Percentiles rank a stretch among this genome's conserved stretches.
Conservation (phyloP, 2,888 invertebrate species). For the Herminia tarsipennalis region DNA sequence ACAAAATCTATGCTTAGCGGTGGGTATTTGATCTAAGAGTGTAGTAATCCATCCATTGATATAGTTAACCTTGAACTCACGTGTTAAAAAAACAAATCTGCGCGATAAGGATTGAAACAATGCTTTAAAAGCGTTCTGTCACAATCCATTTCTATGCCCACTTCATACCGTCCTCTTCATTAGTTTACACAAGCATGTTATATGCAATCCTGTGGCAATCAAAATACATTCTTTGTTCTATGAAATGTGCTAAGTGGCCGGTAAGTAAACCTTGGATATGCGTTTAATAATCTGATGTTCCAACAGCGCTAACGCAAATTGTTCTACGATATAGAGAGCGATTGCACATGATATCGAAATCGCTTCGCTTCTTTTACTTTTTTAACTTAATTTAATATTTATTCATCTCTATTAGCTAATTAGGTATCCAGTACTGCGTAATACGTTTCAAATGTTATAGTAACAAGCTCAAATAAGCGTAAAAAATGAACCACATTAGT, state of each 20-base stretch:
- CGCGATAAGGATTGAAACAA: no score
- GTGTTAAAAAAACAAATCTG: no score
- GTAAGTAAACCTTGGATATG: constrained; percentile 3
- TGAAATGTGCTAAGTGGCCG: not conserved
- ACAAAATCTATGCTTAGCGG: no score
- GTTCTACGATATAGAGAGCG: not conserved
- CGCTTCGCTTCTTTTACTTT: not conserved
- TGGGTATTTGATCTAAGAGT: no score
- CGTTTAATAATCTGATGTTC: constrained; percentile 2
- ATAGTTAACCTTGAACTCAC: no score
- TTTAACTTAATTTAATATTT: not conserved
- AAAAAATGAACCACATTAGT: constrained; percentile 28
- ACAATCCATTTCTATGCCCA: no score
- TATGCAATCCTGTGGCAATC: constrained; percentile 4
- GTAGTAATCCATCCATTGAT: no score
- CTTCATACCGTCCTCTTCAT: not conserved
- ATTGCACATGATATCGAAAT: constrained; percentile 2
- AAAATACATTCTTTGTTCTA: constrained; percentile 7
- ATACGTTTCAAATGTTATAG: constrained; percentile 7
- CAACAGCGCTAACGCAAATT: not conserved
- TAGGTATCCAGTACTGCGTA: not conserved
- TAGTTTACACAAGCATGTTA: not conserved
- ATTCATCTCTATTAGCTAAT: constrained; percentile 1
- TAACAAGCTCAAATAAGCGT: constrained; percentile 9
- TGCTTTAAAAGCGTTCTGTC: no score